Evolutionary conservation across 2,113 vertebrate species (phyloP).

Genomic region (Seriola aureovittata): DNA sequence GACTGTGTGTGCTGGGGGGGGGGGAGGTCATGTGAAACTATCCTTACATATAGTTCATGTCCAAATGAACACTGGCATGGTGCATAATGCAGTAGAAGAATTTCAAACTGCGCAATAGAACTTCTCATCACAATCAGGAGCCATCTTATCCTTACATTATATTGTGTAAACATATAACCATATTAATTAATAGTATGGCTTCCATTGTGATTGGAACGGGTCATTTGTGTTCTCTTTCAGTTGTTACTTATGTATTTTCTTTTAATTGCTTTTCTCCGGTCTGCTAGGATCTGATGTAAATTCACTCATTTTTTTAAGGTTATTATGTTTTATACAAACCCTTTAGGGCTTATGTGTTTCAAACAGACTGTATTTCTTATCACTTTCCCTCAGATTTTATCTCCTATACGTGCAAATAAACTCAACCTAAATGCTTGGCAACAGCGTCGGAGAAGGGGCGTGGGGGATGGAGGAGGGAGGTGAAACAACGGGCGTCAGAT

Average conservation of each 20-base stretch:
- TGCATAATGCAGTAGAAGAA: conserved; percentile 30
- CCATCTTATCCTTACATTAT: background rate
- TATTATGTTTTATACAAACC: background rate
- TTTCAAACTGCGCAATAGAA: background rate
- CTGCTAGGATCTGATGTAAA: background rate
- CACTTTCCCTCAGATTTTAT: background rate
- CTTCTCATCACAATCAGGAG: background rate
- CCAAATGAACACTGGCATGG: conserved; percentile 11
- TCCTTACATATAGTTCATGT: conserved; percentile 27
- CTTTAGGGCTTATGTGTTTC: background rate
- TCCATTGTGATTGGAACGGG: background rate
- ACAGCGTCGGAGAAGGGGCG: background rate
- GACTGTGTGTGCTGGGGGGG: conserved; percentile 11
- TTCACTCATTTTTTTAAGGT: background rate
- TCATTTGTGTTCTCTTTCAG: background rate
- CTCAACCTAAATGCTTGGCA: conserved; percentile 24
- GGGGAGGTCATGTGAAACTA: conserved; percentile 32
- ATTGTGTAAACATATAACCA: background rate
- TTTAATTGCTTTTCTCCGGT: background rate
- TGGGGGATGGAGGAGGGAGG: conserved; percentile 44
- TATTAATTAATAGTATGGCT: too few species aligned
- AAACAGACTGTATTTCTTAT: background rate
- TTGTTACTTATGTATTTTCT: background rate
- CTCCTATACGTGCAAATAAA: conserved; percentile 17
- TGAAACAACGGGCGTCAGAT: conserved; percentile 70